Conservation (phyloP, 2,888 invertebrate genomes). For the Philonicus albiceps region DNA sequence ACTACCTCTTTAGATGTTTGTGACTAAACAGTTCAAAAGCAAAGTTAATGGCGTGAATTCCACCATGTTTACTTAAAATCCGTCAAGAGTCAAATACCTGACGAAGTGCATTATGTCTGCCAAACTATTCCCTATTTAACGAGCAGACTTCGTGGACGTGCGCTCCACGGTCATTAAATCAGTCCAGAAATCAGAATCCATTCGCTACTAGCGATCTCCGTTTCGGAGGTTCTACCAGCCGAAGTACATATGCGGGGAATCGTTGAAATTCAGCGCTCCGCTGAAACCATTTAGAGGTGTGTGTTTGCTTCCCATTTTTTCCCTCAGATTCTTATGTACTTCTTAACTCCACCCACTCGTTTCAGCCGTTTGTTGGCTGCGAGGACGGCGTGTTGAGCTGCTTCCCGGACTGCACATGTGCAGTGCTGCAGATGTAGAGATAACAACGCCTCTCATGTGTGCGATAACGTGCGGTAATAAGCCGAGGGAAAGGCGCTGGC, state of each 20-base stretch:
- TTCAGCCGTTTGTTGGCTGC: too few species aligned
- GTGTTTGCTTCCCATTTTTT: background rate
- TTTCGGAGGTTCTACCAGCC: background rate
- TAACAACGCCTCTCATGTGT: background rate
- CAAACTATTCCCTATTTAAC: background rate
- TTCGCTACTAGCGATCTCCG: background rate
- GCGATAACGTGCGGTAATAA: background rate
- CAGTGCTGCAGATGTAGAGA: constrained; percentile 2
- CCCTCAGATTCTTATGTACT: constrained; percentile 16
- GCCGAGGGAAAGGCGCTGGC: constrained; percentile 4
- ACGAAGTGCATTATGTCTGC: background rate
- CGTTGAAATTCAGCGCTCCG: background rate
- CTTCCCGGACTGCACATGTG: constrained; percentile 11
- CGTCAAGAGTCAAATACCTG: background rate
- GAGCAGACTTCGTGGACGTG: background rate
- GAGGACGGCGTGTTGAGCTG: background rate
- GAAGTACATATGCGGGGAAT: background rate
- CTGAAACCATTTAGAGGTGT: background rate
- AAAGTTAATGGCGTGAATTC: background rate
- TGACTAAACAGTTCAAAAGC: background rate
- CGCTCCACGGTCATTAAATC: background rate
- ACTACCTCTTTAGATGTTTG: background rate
- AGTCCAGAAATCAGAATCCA: background rate
- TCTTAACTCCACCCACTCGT: constrained; percentile 37
- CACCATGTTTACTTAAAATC: background rate